These are phyloP conservation scores for Meiosimyza decipiens DNA, from an alignment of 2,888 invertebrate species.

Conservation along the genomic window DNA sequence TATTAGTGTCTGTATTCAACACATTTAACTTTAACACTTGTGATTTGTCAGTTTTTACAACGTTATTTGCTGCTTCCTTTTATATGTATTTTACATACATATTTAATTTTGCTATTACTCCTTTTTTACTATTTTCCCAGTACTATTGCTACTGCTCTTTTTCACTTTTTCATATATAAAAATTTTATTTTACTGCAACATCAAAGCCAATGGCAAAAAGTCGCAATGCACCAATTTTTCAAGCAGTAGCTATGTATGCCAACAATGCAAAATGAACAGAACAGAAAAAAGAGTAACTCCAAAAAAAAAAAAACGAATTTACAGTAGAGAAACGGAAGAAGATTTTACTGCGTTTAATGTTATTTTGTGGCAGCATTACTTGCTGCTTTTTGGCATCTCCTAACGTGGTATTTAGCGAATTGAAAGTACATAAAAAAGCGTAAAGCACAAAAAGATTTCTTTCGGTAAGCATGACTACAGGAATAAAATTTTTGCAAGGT, in stretches of 20 bases:
- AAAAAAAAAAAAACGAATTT: neutral
- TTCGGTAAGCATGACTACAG: no score
- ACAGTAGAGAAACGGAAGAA: neutral
- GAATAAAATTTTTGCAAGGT: no score
- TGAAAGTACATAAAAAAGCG: constrained; percentile 19
- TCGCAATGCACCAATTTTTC: constrained; percentile 43
- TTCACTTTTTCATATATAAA: constrained; percentile 2
- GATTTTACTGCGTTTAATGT: neutral
- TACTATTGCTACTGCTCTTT: constrained; percentile 41
- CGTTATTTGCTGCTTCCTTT: constrained; percentile 35
- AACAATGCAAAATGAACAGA: constrained; percentile 7
- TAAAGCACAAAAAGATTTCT: neutral
- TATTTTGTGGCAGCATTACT: constrained; percentile 3
- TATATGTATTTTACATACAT: neutral
- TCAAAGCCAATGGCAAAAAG: constrained; percentile 39
- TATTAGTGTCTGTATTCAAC: constrained; percentile 50
- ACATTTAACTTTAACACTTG: constrained; percentile 43
- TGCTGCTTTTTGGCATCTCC: constrained; percentile 28
- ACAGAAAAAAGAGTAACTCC: neutral
- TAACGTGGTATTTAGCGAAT: constrained; percentile 22
- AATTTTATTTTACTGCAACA: constrained; percentile 32
- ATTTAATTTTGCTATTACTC: constrained; percentile 5
- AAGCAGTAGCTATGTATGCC: constrained; percentile 28
- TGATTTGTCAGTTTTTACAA: constrained; percentile 44
- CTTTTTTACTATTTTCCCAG: constrained; percentile 30